Percentiles rank a stretch among this genome's conserved stretches.
phyloP scores from a whole-genome alignment of 2,113 vertebrate species.

The Natator depressus region DNA sequence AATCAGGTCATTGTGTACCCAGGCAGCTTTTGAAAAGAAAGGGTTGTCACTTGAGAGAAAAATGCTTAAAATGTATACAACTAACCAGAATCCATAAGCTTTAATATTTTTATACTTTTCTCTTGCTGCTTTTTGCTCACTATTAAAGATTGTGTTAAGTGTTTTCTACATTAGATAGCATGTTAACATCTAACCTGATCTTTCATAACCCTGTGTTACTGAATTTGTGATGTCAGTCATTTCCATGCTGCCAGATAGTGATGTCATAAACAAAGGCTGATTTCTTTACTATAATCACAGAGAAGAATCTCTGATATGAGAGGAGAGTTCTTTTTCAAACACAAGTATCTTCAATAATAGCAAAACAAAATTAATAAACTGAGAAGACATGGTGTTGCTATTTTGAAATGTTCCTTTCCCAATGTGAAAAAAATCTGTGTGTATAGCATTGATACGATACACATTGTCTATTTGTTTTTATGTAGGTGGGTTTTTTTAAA shows the following conservation, averaged over 20 bases:
- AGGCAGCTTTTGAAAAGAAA: not conserved
- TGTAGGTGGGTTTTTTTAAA: not conserved
- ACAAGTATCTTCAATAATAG: not conserved
- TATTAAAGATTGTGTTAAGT: not conserved
- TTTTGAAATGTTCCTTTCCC: slow-evolving; percentile 2
- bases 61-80: not conserved
- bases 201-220: not conserved
- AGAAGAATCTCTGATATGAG: not conserved
- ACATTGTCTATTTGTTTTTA: not conserved
- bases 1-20: not conserved
- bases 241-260: not conserved
- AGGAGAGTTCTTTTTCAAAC: not conserved
- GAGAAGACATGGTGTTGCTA: not conserved
- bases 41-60: not conserved
- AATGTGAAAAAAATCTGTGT: rapidly evolving
- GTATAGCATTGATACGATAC: not conserved
- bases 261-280: not conserved
- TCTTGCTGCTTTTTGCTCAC: not conserved
- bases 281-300: not conserved
- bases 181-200: not conserved
- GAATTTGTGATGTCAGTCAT: not conserved
- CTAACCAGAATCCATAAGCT: not conserved
- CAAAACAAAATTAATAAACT: not conserved
- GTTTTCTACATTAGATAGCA: not conserved
- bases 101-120: not conserved